Conservation (phyloP, 1,140 invertebrate species). For the Melipona quadrifasciata region DNA sequence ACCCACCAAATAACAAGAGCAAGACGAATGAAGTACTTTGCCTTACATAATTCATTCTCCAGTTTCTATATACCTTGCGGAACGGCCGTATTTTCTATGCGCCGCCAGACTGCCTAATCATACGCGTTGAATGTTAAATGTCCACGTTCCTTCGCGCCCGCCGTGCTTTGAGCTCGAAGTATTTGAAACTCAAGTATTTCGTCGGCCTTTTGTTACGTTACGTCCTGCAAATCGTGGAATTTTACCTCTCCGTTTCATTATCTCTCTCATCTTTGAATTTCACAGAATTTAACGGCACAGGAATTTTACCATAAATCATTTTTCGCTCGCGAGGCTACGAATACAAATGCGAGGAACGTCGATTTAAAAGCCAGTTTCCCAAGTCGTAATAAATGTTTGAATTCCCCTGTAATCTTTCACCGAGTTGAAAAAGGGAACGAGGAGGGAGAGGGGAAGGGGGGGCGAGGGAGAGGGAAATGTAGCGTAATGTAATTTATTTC, state of each 20-base stretch:
- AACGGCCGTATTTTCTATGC: slow-evolving; percentile 58
- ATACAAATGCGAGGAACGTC: not conserved
- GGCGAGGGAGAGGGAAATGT: not conserved
- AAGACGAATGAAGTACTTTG: slow-evolving; percentile 77
- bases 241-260: slow-evolving; percentile 20
- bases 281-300: slow-evolving; percentile 30
- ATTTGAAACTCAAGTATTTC: slow-evolving; percentile 25
- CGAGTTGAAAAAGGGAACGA: not conserved
- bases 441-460: no score
- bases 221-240: slow-evolving; percentile 39
- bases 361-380: not conserved
- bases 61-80: slow-evolving; percentile 61
- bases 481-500: not conserved
- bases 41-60: slow-evolving; percentile 74
- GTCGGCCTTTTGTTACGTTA: slow-evolving; percentile 36
- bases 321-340: not conserved
- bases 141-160: slow-evolving; percentile 34
- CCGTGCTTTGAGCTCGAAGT: not conserved
- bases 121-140: slow-evolving; percentile 71
- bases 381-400: slow-evolving; percentile 1
- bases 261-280: slow-evolving; percentile 6
- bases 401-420: not conserved
- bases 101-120: slow-evolving; percentile 69
- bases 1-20: slow-evolving; percentile 75
- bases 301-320: slow-evolving; percentile 43